phyloP scores from a whole-genome alignment of 2,888 invertebrate species.

The Drosophila antonietae region DNA sequence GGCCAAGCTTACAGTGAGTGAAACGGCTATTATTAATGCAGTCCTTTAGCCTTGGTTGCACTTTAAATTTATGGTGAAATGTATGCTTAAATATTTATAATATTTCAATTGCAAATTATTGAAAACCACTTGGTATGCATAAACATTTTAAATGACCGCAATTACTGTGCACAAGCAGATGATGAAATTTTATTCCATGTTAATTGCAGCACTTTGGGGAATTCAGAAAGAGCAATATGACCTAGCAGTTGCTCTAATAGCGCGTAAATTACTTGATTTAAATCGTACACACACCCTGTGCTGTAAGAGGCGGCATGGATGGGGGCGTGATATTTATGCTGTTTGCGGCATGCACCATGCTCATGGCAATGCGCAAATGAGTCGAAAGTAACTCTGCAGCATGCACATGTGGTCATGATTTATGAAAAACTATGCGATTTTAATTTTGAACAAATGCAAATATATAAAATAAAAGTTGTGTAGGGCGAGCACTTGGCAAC shows the following conservation, averaged over 20 bases:
- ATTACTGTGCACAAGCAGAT: slow-evolving; percentile 47
- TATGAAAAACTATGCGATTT: slow-evolving; percentile 67
- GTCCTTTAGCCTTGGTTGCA: slow-evolving; percentile 19
- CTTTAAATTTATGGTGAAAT: slow-evolving; percentile 46
- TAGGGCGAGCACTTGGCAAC: neutral
- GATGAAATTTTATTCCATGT: slow-evolving; percentile 59
- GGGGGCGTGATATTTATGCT: neutral
- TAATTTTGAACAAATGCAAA: slow-evolving; percentile 60
- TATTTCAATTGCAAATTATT: slow-evolving; percentile 60
- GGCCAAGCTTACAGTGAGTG: slow-evolving; percentile 13
- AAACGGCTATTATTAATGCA: slow-evolving; percentile 42
- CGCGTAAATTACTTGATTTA: slow-evolving; percentile 70
- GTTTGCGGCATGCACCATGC: slow-evolving; percentile 19
- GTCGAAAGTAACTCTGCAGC: slow-evolving; percentile 32
- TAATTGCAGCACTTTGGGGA: slow-evolving; percentile 58
- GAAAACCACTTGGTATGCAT: slow-evolving; percentile 53
- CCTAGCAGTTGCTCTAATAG: slow-evolving; percentile 60
- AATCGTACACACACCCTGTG: slow-evolving; percentile 33
- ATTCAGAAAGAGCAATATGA: slow-evolving; percentile 20
- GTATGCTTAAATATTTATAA: slow-evolving; percentile 23
- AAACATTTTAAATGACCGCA: slow-evolving; percentile 59
- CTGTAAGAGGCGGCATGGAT: neutral
- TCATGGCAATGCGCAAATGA: slow-evolving; percentile 40
- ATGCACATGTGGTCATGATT: slow-evolving; percentile 63
- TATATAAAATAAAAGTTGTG: neutral